Conservation (phyloP, 2,113 vertebrate genomes). For the Amblyornis subalaris region DNA sequence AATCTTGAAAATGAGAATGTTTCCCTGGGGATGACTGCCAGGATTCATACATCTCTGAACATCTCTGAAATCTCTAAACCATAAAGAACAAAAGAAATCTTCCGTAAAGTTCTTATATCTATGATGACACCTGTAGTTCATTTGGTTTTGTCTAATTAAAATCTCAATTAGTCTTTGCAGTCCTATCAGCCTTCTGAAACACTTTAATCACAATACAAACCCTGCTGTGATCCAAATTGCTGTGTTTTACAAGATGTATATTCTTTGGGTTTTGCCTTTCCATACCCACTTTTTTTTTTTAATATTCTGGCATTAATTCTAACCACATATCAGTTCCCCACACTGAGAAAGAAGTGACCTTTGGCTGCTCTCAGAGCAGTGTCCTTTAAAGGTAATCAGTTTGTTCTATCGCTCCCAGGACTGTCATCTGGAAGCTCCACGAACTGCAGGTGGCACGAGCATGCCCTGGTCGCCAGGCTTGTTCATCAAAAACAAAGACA, state of each 20-base stretch:
- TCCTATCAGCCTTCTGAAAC: not conserved
- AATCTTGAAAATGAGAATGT: not conserved
- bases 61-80: not conserved
- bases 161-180: constrained; percentile 9
- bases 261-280: not conserved
- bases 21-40: not conserved
- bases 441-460: not conserved
- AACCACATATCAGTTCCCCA: not conserved
- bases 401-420: not conserved
- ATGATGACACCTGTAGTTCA: not conserved
- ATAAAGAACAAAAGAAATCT: not conserved
- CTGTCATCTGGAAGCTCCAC: not conserved
- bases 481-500: not conserved
- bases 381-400: not conserved
- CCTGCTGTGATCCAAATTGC: not conserved
- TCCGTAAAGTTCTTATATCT: not conserved
- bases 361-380: not conserved
- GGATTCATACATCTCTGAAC: not conserved
- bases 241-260: not conserved
- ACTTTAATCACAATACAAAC: not conserved
- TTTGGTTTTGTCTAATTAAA: constrained; percentile 40
- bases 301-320: not conserved
- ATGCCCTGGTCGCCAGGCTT: not conserved
- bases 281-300: not conserved
- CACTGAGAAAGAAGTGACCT: not conserved